A percentile compares a stretch with the other conserved stretches of the same genome.
Evolutionary conservation across 2,888 invertebrate genomes (phyloP).

Genomic region (Rhagium mordax): DNA sequence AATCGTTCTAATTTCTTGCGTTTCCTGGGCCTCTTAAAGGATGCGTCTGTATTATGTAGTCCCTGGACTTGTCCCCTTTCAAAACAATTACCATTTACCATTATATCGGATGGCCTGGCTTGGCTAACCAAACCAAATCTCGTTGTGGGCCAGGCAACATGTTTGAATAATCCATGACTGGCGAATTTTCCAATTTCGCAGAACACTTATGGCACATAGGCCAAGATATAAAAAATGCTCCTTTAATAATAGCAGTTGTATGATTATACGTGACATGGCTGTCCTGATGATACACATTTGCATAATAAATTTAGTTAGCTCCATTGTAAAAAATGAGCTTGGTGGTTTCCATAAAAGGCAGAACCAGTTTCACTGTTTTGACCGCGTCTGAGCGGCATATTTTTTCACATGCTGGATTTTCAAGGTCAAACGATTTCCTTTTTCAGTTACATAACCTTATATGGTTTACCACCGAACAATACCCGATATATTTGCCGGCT

Average conservation of each 20-base stretch:
- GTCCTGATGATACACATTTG: conserved; percentile 11
- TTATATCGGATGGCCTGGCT: no score
- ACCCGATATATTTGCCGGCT: conserved; percentile 32
- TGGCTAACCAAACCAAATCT: no score
- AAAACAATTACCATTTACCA: no score
- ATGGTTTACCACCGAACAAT: conserved; percentile 24
- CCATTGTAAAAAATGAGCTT: conserved; percentile 20
- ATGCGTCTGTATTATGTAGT: no score
- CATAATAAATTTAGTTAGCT: conserved; percentile 14
- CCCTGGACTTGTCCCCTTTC: no score
- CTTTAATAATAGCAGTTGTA: background rate
- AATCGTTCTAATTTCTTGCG: no score
- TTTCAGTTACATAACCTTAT: conserved; percentile 34
- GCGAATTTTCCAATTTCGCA: no score
- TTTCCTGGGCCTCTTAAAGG: no score
- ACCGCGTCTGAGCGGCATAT: conserved; percentile 19
- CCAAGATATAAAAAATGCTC: no score
- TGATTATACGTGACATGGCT: background rate
- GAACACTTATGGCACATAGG: no score
- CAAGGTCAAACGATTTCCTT: conserved; percentile 34
- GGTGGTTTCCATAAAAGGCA: conserved; percentile 35
- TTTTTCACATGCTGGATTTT: conserved; percentile 20
- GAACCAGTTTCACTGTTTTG: conserved; percentile 35
- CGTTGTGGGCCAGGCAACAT: no score
- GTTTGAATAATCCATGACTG: no score